Percentiles rank a stretch among this genome's conserved stretches.
These are phyloP conservation scores for Patagioenas fasciata DNA, from an alignment of 2,113 vertebrate genomes.

Conservation along the genomic window DNA sequence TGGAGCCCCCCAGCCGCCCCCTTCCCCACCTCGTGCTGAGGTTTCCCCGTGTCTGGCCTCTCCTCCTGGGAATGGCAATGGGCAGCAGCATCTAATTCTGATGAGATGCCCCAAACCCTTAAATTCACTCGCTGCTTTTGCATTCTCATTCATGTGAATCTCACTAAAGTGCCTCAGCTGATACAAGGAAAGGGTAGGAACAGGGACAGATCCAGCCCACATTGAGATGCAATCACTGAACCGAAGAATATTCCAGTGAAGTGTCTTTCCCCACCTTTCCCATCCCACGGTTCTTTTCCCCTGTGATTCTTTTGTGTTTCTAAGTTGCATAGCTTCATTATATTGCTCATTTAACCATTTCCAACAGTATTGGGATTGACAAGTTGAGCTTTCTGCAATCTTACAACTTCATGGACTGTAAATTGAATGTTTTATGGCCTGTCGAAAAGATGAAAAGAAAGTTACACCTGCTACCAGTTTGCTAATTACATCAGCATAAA, in stretches of 20 bases:
- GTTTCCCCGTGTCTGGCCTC: fast-evolving
- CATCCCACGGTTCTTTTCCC: background rate
- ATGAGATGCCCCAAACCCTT: background rate
- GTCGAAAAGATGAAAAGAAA: conserved; percentile 41
- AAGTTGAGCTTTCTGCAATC: conserved; percentile 40
- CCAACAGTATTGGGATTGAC: background rate
- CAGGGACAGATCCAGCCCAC: background rate
- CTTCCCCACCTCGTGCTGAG: background rate
- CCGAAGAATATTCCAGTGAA: background rate
- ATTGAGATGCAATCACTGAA: background rate
- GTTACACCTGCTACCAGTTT: conserved; percentile 26
- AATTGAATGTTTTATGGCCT: conserved; percentile 43
- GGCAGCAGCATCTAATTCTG: background rate
- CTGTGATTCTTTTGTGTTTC: background rate
- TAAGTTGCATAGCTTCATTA: background rate
- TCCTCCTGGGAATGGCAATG: background rate
- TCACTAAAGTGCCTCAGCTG: background rate
- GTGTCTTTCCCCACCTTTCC: background rate
- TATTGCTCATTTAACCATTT: conserved; percentile 13
- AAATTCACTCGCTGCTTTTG: background rate
- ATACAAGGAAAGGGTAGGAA: background rate
- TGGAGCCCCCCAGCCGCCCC: background rate
- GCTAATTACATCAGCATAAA: conserved; percentile 37
- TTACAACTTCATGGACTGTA: conserved; percentile 22
- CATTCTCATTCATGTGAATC: background rate